These are phyloP conservation scores for Drosophila robusta DNA, from an alignment of 2,888 invertebrate genomes.

Conservation along the genomic window DNA sequence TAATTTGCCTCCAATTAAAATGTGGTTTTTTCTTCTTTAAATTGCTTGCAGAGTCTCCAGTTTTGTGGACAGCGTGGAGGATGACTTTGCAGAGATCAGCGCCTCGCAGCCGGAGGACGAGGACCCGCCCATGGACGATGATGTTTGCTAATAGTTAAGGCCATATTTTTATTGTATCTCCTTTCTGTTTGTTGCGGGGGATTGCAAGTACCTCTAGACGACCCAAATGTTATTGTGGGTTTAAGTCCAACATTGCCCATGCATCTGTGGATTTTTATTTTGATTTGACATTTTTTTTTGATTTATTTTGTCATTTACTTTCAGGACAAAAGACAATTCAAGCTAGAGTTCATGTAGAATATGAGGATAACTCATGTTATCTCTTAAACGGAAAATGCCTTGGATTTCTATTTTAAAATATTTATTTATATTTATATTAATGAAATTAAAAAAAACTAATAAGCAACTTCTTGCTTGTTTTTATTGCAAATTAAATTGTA, in stretches of 20 bases:
- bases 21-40: constrained; percentile 10
- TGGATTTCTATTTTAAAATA: not conserved
- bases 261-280: not conserved
- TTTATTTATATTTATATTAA: too few species aligned
- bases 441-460: not conserved
- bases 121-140: constrained; percentile 81
- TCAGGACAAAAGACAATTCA: too few species aligned
- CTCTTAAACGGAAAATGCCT: not conserved
- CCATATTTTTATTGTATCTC: not conserved
- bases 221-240: too few species aligned
- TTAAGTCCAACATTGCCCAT: too few species aligned
- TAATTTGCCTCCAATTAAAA: constrained; percentile 29
- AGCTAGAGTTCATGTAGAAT: too few species aligned
- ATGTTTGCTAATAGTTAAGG: constrained; percentile 76
- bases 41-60: constrained; percentile 77
- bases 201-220: too few species aligned
- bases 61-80: constrained; percentile 82
- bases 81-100: constrained; percentile 79
- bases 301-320: not conserved
- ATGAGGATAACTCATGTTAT: too few species aligned
- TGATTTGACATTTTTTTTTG: not conserved
- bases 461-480: too few species aligned
- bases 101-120: constrained; percentile 78
- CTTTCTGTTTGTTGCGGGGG: not conserved
- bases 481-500: too few species aligned